Evolutionary conservation across 2,113 vertebrate species (phyloP), one percentile per base, ranked within the genome.

Genomic region (Pristiophorus japonicus): DNA sequence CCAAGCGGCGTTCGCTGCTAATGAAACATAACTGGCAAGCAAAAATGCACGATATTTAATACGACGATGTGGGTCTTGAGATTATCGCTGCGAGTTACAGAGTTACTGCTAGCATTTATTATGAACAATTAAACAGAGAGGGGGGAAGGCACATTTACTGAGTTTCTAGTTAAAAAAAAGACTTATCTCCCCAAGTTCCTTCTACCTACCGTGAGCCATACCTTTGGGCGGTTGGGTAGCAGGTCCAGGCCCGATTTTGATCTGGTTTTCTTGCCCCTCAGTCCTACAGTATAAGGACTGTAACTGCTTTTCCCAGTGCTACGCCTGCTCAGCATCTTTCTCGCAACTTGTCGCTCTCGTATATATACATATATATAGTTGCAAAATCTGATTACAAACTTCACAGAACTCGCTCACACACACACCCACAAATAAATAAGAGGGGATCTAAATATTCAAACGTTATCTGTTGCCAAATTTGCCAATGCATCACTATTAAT

Each of bases 191-290:
- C 95, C 75, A 51, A n/a, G 30, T 51, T 8, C 1, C 8, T 96
- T 97, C 18, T 96, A 97, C 97, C 96, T 98, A 98, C 97, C 97
- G 97, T 98, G 18, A 99, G 97, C 97, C 97, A 96, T 75, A 98
- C 96, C 7, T 96, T 96, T 87, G 97, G 97, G 95, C 96, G 96
- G 96, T 96, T 97, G 96, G 97, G 97, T 95, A 97, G 51, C n/a
- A 97, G 97, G 96, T 98, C 98, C 97, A 98, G 96, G 78, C 96
- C 97, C 67, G 96, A 96, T 47, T 96, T 97, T 59, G 96, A 85
- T 12, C 96, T 96, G 16, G 95, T 95, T 34, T 97, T 98, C 96
- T 96, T 98, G 65, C 96, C 96, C 95, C 96, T 97, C 96, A 96
- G 97, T 75, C 96, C 97, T 0, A 96, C 98, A 0, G 96, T 96